These are phyloP conservation scores for Andricus grossulariae DNA, from an alignment of 1,140 invertebrate genomes.

Conservation along the genomic window DNA sequence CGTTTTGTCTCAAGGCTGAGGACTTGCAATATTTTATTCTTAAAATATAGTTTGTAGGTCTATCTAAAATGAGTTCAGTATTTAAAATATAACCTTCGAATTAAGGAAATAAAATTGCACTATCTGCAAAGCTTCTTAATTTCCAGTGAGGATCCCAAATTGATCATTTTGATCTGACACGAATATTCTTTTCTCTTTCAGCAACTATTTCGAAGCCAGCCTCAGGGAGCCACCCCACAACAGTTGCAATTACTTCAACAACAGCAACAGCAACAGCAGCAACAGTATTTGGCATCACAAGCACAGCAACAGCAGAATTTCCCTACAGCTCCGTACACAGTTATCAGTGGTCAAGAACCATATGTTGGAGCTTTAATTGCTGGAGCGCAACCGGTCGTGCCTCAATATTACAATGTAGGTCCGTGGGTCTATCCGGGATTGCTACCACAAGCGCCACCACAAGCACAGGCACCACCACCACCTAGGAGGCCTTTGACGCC, in stretches of 20 bases:
- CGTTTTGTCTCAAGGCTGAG: too few species aligned
- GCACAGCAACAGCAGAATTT: constrained; percentile 82
- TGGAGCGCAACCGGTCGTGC: constrained; percentile 82
- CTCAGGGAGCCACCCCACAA: constrained; percentile 76
- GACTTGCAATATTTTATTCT: not conserved
- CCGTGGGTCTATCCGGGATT: constrained; percentile 90
- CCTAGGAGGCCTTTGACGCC: constrained; percentile 84
- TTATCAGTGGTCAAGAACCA: constrained; percentile 88
- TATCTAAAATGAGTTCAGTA: too few species aligned
- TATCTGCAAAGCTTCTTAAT: too few species aligned
- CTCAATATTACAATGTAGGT: constrained; percentile 87
- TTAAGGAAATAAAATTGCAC: too few species aligned
- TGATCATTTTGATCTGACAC: not conserved
- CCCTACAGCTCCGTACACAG: constrained; percentile 89
- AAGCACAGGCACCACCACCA: constrained; percentile 77
- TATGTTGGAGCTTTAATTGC: constrained; percentile 81
- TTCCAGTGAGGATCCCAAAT: too few species aligned
- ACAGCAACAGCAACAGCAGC: constrained; percentile 76
- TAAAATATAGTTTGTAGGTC: not conserved
- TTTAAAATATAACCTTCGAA: too few species aligned
- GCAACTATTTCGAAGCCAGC: constrained; percentile 92
- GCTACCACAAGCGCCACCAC: constrained; percentile 82
- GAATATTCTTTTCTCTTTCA: constrained; percentile 72
- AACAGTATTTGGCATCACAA: constrained; percentile 80
- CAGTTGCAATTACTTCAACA: constrained; percentile 76